Percentiles rank a stretch among this genome's conserved stretches.
These are phyloP conservation scores for Cloeon dipterum DNA, from an alignment of 2,888 invertebrate species.

Conservation along the genomic window DNA sequence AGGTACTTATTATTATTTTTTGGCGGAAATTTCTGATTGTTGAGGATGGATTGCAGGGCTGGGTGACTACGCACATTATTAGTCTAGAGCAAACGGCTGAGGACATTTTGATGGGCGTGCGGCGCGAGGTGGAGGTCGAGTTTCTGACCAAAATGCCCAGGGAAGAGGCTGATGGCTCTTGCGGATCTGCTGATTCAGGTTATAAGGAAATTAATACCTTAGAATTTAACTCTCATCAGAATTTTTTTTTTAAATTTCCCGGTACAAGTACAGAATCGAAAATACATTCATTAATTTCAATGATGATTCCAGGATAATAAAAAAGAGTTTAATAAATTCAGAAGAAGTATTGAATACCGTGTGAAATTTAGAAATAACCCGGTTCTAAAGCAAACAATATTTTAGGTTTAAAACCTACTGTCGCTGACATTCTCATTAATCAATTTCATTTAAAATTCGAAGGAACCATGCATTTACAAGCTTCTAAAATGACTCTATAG, in stretches of 20 bases:
- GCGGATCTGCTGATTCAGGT: background rate
- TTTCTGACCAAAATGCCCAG: constrained; percentile 13
- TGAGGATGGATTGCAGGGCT: background rate
- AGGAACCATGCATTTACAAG: too few species aligned
- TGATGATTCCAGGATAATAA: too few species aligned
- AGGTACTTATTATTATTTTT: background rate
- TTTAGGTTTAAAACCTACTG: too few species aligned
- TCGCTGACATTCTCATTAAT: too few species aligned
- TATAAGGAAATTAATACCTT: constrained; percentile 7
- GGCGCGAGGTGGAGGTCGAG: constrained; percentile 33
- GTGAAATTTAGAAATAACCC: too few species aligned
- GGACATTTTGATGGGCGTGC: constrained; percentile 32
- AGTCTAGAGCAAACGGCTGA: constrained; percentile 30
- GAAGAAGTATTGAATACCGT: too few species aligned
- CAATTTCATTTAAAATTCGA: too few species aligned
- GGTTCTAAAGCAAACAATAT: too few species aligned
- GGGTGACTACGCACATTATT: constrained; percentile 3
- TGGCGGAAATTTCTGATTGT: background rate
- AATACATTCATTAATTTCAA: too few species aligned
- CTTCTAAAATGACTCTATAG: too few species aligned
- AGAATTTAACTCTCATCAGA: constrained; percentile 6
- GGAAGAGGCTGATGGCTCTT: background rate
- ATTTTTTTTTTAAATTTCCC: background rate
- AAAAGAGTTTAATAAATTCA: too few species aligned
- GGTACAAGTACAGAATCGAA: too few species aligned